phyloP scores from a whole-genome alignment of 1,140 invertebrate species.

The Temnothorax nylanderi region DNA sequence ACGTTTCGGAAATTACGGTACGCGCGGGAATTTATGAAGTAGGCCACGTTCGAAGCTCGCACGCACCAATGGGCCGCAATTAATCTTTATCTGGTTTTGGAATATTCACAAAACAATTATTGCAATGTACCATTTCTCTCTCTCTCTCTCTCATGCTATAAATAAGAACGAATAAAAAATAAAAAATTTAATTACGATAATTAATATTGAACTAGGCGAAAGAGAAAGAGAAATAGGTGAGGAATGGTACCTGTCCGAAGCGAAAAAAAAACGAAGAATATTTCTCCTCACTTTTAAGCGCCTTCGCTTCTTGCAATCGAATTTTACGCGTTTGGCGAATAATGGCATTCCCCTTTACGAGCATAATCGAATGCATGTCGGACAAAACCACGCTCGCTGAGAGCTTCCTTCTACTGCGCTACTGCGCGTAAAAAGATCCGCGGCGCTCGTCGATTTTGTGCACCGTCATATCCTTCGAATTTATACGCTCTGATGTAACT shows the following conservation, averaged over 20 bases:
- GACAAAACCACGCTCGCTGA: slow-evolving; percentile 41
- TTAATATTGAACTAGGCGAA: not conserved
- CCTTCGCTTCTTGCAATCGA: slow-evolving; percentile 44
- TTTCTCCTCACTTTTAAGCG: not conserved
- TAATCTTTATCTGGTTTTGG: slow-evolving; percentile 41
- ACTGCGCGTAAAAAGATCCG: slow-evolving; percentile 36
- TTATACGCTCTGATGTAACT: slow-evolving; percentile 23
- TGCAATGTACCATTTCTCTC: not conserved
- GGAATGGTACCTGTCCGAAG: not conserved
- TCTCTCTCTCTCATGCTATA: not conserved
- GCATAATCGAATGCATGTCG: slow-evolving; percentile 49
- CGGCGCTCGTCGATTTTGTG: slow-evolving; percentile 25
- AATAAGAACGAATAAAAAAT: not conserved
- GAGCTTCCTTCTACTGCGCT: slow-evolving; percentile 24
- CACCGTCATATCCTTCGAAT: slow-evolving; percentile 23
- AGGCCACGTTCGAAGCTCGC: not conserved
- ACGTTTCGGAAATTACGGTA: slow-evolving; percentile 47
- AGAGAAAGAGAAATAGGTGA: not conserved
- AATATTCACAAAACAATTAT: slow-evolving; percentile 39
- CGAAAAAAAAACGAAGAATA: slow-evolving; percentile 10
- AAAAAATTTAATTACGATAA: not conserved
- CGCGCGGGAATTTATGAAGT: slow-evolving; percentile 35
- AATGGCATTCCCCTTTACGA: slow-evolving; percentile 43
- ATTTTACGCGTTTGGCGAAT: slow-evolving; percentile 49
- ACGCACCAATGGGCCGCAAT: slow-evolving; percentile 2